A percentile compares a stretch with the other conserved stretches of the same genome.
phyloP scores from a whole-genome alignment of 2,113 vertebrate genomes.

The Hystrix cristata region DNA sequence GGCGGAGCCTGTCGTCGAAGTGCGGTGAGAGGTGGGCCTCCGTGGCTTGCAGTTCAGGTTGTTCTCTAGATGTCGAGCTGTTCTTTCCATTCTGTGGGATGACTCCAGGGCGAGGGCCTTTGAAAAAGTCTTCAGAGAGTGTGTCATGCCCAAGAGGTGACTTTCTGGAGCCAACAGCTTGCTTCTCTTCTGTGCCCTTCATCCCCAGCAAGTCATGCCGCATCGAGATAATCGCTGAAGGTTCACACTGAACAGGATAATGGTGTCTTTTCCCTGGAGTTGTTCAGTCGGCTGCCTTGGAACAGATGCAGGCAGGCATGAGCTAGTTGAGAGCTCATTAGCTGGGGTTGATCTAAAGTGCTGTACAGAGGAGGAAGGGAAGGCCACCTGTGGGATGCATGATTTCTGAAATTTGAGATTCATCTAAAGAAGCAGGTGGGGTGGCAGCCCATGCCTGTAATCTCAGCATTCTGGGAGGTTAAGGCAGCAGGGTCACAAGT shows the following conservation, averaged over 20 bases:
- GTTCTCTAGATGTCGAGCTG: not conserved
- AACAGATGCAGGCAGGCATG: slow-evolving; percentile 52
- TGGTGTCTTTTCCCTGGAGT: slow-evolving; percentile 50
- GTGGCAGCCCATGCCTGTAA: not conserved
- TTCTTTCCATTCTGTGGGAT: not conserved
- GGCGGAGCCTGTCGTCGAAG: too few species aligned
- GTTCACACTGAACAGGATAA: slow-evolving; percentile 42
- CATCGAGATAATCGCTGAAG: not conserved
- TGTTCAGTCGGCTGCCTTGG: slow-evolving; percentile 68
- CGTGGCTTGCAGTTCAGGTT: not conserved
- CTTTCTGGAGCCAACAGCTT: slow-evolving; percentile 56
- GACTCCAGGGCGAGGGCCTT: not conserved
- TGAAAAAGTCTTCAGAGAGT: not conserved
- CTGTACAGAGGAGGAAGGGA: not conserved
- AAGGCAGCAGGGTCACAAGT: not conserved
- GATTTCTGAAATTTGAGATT: not conserved
- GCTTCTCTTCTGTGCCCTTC: slow-evolving; percentile 58
- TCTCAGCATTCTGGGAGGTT: not conserved
- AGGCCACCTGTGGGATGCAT: not conserved
- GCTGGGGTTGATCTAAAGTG: slow-evolving; percentile 30
- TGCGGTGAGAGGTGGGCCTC: not conserved
- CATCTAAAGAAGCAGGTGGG: not conserved
- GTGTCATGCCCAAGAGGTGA: not conserved
- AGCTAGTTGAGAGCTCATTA: slow-evolving; percentile 1
- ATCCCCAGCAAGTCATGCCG: slow-evolving; percentile 16